Evolutionary conservation across 1,140 invertebrate genomes (phyloP).

Genomic region (Drosophila ohnishii): DNA sequence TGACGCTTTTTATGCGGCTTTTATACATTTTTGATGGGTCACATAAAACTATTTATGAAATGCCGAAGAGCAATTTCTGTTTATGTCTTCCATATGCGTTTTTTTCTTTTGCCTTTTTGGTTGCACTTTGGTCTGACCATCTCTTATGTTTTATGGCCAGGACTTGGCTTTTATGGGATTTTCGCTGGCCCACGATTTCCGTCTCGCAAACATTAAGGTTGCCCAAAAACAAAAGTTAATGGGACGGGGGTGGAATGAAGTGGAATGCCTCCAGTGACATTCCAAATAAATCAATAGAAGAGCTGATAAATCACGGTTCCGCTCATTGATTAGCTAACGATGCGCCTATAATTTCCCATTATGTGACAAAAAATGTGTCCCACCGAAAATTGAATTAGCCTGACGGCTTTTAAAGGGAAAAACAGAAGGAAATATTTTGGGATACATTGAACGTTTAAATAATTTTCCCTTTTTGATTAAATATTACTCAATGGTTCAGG

Average conservation of each 20-base stretch:
- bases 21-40: constrained; percentile 49
- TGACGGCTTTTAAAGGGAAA: not conserved
- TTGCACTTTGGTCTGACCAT: constrained; percentile 48
- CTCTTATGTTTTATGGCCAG: constrained; percentile 59
- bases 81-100: constrained; percentile 26
- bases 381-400: constrained; percentile 23
- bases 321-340: constrained; percentile 57
- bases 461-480: too few relatives aligned
- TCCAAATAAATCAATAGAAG: constrained; percentile 71
- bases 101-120: constrained; percentile 5
- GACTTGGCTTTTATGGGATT: constrained; percentile 61
- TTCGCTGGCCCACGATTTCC: constrained; percentile 1
- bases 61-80: constrained; percentile 26
- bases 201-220: constrained; percentile 58
- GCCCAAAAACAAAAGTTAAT: constrained; percentile 27
- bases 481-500: too few relatives aligned
- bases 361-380: constrained; percentile 17
- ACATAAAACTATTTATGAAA: constrained; percentile 75
- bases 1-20: constrained; percentile 50
- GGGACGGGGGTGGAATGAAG: constrained; percentile 14
- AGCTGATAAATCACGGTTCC: constrained; percentile 67
- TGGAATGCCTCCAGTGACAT: constrained; percentile 27
- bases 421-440: too few relatives aligned
- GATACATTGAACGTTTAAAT: too few relatives aligned
- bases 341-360: constrained; percentile 36